Evolutionary conservation across 2,797 vertebrate genomes (phyloP).

Genomic region (Cossypha caffra): DNA sequence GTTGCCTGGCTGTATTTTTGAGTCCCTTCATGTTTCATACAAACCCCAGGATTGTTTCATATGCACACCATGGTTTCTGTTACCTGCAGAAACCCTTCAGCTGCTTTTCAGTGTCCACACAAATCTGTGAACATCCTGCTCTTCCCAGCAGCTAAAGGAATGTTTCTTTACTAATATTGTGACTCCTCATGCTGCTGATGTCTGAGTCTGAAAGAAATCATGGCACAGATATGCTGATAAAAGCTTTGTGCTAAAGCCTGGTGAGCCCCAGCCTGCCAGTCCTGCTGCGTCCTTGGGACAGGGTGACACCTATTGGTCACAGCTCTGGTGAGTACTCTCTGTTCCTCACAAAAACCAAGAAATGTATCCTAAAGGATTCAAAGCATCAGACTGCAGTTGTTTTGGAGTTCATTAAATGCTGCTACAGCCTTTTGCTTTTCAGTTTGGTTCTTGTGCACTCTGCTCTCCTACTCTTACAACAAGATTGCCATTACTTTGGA

Average conservation of each 20-base stretch:
- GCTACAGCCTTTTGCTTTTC: background rate
- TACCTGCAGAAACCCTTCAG: background rate
- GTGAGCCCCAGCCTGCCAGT: background rate
- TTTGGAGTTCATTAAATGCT: background rate
- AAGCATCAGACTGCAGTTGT: background rate
- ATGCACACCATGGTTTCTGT: background rate
- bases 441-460: background rate
- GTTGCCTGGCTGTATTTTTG: background rate
- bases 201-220: background rate
- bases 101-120: background rate
- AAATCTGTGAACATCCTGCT: background rate
- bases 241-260: background rate
- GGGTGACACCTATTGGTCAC: constrained; percentile 53
- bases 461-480: background rate
- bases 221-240: fast-evolving
- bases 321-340: background rate
- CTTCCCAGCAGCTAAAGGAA: background rate
- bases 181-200: background rate
- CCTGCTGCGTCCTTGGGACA: background rate
- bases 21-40: background rate
- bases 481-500: background rate
- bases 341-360: background rate
- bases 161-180: background rate
- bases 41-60: background rate
- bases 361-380: background rate